Conservation (phyloP, 2,797 vertebrate genomes). For the Hapalemur alaotrensis region DNA sequence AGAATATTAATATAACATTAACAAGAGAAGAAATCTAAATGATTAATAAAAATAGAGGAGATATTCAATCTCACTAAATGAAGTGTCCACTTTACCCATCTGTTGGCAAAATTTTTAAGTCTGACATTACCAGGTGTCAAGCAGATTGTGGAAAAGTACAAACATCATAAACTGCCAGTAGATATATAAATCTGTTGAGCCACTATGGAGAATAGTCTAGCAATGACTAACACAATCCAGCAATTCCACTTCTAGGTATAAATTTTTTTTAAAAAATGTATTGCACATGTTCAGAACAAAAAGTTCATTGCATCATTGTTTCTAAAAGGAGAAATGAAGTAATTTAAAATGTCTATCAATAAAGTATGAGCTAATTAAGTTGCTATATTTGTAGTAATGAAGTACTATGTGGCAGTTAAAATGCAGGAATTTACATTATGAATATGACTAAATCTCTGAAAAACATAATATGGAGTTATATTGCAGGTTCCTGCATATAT, state of each 20-base stretch:
- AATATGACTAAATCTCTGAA: slow-evolving; percentile 22
- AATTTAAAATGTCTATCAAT: not conserved
- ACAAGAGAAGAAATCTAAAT: not conserved
- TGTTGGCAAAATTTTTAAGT: not conserved
- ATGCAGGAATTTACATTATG: not conserved
- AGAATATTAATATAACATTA: not conserved
- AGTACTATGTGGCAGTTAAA: slow-evolving; percentile 58
- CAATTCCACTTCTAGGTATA: not conserved
- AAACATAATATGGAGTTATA: slow-evolving; percentile 1
- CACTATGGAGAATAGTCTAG: not conserved
- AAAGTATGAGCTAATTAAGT: not conserved
- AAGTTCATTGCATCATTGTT: not conserved
- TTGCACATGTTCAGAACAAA: not conserved
- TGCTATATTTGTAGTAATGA: not conserved
- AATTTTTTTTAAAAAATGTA: not conserved
- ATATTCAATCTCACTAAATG: not conserved
- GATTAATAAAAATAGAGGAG: not conserved
- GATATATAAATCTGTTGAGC: not conserved
- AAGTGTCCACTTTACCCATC: not conserved
- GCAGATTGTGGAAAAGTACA: not conserved
- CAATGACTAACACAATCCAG: not conserved
- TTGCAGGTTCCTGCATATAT: not conserved
- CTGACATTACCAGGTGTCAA: not conserved
- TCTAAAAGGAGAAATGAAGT: not conserved
- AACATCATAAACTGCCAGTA: not conserved